Evolutionary conservation across 2,113 vertebrate genomes (phyloP), one percentile per base, ranked within the genome.

Genomic region (Tyrannus savana): DNA sequence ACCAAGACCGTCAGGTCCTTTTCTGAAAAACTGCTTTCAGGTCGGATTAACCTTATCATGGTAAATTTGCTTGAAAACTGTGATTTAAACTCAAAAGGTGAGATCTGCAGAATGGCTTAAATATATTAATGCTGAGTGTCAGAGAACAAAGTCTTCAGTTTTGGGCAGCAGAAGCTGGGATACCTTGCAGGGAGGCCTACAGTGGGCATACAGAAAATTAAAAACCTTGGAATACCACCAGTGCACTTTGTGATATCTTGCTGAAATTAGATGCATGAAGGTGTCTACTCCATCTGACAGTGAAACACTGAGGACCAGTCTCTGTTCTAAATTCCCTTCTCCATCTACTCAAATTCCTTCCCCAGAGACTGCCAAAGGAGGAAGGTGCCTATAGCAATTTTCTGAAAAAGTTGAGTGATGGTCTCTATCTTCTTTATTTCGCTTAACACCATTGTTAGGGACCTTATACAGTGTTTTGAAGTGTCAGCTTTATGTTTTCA

Each of bases 231-330:
- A 67, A 86, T 60, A 18, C 3, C 35, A 72, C 31, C 27, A 47
- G 8, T 3, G 11, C 21, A 8, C 31, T 30, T 24, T 62, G 25
- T 15, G 19, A 69, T 28, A 46, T 28, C 19, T 80, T 0, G 0
- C 12, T 27, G 35, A 31, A 17, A n/a, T 47, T 37, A 42, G 39
- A 21, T 68, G 7, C 19, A 21, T 53, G 19, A 75, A 79, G 3
- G 2, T 58, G 6, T 10, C 25, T 87, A 6, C 30, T 81, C 33
- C 39, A 19, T 39, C 58, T 52, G 53, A 69, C 41, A 30, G 24
- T 42, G 39, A 42, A 77, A 66, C 62, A 37, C 46, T 53, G 30
- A 73, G 63, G 17, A 75, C 4, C 12, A 79, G 8, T 14, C 12
- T 44, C 13, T 69, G 17, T 66, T 59, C 67, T 71, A 68, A 91